Percentiles rank a stretch among this genome's conserved stretches.
phyloP scores from a whole-genome alignment of 1,140 invertebrate species.

The Neuroterus valhalla region DNA sequence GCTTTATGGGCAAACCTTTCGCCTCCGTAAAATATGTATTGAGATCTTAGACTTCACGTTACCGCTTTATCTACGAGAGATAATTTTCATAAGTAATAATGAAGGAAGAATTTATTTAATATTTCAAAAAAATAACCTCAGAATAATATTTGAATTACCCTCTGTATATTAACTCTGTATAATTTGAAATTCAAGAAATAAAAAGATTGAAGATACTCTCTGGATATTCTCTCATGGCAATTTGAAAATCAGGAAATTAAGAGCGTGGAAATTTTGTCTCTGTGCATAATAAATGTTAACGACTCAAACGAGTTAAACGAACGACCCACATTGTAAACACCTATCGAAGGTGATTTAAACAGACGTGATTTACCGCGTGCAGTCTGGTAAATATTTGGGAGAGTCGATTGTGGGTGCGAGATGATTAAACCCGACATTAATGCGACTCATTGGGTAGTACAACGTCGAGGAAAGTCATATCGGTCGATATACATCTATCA shows the following conservation, averaged over 20 bases:
- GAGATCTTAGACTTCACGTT: background rate
- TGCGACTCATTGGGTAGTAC: conserved; percentile 13
- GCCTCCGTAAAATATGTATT: conserved; percentile 17
- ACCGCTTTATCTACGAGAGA: background rate
- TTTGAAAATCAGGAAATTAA: background rate
- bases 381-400: conserved; percentile 25
- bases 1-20: conserved; percentile 25
- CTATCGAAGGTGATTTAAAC: conserved; percentile 11
- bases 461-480: conserved; percentile 16
- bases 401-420: conserved; percentile 16
- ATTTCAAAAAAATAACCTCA: background rate
- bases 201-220: too few relatives aligned
- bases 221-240: background rate
- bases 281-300: background rate
- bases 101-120: background rate
- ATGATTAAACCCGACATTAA: conserved; percentile 22
- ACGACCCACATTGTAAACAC: conserved; percentile 4
- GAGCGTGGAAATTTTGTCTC: background rate
- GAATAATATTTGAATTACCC: too few relatives aligned
- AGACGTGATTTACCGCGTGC: background rate
- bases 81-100: background rate
- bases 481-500: conserved; percentile 7
- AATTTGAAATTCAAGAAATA: too few relatives aligned
- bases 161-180: too few relatives aligned
- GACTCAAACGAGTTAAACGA: background rate